phyloP scores from a whole-genome alignment of 2,113 vertebrate genomes.

The Heptranchias perlo region DNA sequence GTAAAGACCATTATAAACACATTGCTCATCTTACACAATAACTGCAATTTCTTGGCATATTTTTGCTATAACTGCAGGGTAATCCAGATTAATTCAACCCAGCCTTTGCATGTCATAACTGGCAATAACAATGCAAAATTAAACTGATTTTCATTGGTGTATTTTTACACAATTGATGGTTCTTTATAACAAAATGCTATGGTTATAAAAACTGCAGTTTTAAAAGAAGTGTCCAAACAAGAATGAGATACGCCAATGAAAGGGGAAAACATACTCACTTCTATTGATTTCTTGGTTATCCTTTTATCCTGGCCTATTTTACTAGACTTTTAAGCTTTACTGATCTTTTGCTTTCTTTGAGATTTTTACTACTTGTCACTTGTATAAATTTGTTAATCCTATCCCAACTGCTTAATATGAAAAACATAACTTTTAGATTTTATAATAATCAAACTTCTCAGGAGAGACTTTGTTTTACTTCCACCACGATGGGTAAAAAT shows the following conservation, averaged over 20 bases:
- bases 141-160: neutral
- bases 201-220: too few species aligned
- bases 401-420: neutral
- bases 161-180: neutral
- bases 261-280: too few species aligned
- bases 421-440: too few species aligned
- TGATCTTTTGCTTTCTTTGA: neutral
- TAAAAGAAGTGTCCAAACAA: too few species aligned
- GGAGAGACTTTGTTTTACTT: too few species aligned
- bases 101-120: neutral
- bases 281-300: too few species aligned
- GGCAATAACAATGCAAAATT: neutral
- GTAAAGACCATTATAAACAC: neutral
- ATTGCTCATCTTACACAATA: neutral
- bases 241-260: too few species aligned
- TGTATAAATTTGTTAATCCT: too few species aligned
- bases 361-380: too few species aligned
- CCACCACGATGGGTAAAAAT: too few species aligned
- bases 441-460: too few species aligned
- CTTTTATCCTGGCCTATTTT: neutral
- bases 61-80: neutral
- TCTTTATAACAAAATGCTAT: too few species aligned
- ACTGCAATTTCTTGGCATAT: neutral
- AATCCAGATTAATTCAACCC: neutral
- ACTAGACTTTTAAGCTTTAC: neutral